Evolutionary conservation across 2,797 vertebrate species (phyloP).

Genomic region (Nasua narica): DNA sequence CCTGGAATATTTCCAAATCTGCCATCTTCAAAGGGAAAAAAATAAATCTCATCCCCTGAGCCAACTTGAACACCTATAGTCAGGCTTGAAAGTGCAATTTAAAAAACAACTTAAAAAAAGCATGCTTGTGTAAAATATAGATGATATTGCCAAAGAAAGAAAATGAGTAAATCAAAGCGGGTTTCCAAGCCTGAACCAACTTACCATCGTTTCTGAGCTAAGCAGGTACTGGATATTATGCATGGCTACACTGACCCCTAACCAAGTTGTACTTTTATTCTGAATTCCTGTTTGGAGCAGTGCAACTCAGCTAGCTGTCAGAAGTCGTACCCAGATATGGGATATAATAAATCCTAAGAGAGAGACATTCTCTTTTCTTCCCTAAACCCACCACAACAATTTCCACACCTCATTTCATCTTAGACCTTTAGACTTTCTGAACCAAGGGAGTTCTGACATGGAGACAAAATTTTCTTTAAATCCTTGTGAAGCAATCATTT

Average conservation of each 20-base stretch:
- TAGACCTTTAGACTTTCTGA: constrained; percentile 11
- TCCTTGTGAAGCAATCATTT: neutral
- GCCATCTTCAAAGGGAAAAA: constrained; percentile 10
- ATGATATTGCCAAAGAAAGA: neutral
- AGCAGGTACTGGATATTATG: neutral
- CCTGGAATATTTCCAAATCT: neutral
- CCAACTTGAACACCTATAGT: neutral
- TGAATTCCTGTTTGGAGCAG: neutral
- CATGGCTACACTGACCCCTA: neutral
- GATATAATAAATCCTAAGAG: neutral
- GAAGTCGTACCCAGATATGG: neutral
- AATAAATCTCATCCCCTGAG: neutral
- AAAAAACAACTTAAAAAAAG: neutral
- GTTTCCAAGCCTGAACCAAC: neutral
- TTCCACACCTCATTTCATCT: neutral
- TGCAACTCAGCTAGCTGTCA: neutral
- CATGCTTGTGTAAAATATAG: neutral
- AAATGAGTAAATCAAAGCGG: neutral
- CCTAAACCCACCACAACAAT: neutral
- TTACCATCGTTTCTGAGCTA: neutral
- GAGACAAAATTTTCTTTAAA: constrained; percentile 30
- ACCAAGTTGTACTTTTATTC: neutral
- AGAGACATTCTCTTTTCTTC: neutral
- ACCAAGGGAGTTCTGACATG: neutral
- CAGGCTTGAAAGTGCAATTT: neutral